These are phyloP conservation scores for Phalera bucephala DNA, from an alignment of 2,888 invertebrate species.

Conservation along the genomic window DNA sequence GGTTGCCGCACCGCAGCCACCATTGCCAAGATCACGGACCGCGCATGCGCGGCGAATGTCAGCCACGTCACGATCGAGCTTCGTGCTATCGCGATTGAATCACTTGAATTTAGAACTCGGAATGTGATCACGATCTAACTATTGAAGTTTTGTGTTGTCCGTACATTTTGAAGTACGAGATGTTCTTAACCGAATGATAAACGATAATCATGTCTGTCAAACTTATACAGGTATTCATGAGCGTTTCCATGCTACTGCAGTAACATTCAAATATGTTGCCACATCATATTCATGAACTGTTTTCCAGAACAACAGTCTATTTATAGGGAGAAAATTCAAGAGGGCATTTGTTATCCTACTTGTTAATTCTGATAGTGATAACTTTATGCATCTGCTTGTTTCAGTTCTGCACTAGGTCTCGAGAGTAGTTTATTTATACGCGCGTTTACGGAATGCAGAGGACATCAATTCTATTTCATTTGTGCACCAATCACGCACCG, in stretches of 20 bases:
- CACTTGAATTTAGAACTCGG: slow-evolving; percentile 65
- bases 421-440: not conserved
- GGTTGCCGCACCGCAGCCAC: slow-evolving; percentile 65
- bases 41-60: slow-evolving; percentile 79
- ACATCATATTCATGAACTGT: slow-evolving; percentile 20
- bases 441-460: not conserved
- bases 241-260: slow-evolving; percentile 7
- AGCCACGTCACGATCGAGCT: slow-evolving; percentile 80
- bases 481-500: slow-evolving; percentile 57
- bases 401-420: not conserved
- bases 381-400: not conserved
- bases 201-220: slow-evolving; percentile 21
- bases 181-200: slow-evolving; percentile 11
- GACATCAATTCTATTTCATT: slow-evolving; percentile 25
- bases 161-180: slow-evolving; percentile 30
- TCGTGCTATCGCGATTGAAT: slow-evolving; percentile 72
- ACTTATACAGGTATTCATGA: slow-evolving; percentile 23
- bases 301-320: slow-evolving; percentile 9
- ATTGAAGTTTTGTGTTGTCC: slow-evolving; percentile 42
- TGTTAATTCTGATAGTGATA: not conserved
- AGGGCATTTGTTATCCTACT: slow-evolving; percentile 4
- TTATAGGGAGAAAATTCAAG: slow-evolving; percentile 12
- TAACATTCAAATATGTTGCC: slow-evolving; percentile 13
- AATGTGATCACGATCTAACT: slow-evolving; percentile 61
- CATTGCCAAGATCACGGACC: slow-evolving; percentile 85